Conservation (phyloP, 2,888 invertebrate genomes). For the Tuberolachnus salignus region DNA sequence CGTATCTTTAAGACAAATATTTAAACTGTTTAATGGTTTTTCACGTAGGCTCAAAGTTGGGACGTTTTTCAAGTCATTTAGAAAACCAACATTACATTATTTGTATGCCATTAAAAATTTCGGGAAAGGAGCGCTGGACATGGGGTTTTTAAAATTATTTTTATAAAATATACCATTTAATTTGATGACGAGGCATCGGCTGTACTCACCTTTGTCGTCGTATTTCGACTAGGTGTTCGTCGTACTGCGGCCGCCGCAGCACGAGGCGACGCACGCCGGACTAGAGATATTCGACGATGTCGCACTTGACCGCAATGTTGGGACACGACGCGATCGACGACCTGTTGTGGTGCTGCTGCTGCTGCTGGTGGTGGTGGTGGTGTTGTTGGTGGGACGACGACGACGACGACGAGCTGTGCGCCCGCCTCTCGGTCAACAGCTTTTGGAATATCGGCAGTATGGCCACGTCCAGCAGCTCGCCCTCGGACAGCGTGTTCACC, state of each 20-base stretch:
- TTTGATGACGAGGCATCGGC: no score
- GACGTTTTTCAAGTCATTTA: no score
- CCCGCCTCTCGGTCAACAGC: slow-evolving; percentile 82
- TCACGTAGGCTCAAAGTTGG: no score
- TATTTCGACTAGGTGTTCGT: background rate
- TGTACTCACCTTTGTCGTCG: slow-evolving; percentile 12
- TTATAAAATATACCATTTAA: no score
- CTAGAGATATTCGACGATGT: slow-evolving; percentile 91
- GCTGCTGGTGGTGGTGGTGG: background rate
- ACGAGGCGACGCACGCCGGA: background rate
- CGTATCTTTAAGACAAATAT: no score
- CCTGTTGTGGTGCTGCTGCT: slow-evolving; percentile 60
- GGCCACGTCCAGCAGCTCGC: slow-evolving; percentile 82
- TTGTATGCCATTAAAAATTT: no score
- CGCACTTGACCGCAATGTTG: slow-evolving; percentile 93
- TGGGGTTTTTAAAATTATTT: no score
- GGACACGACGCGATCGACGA: slow-evolving; percentile 86
- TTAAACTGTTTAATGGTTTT: no score
- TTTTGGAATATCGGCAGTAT: slow-evolving; percentile 92
- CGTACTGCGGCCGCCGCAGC: background rate
- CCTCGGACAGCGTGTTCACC: slow-evolving; percentile 75
- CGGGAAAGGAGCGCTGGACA: no score
- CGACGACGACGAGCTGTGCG: slow-evolving; percentile 22
- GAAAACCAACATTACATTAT: no score
- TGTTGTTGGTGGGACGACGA: slow-evolving; percentile 12